A percentile compares a stretch with the other conserved stretches of the same genome.
phyloP scores from a whole-genome alignment of 2,113 vertebrate genomes.

The Esox niger region DNA sequence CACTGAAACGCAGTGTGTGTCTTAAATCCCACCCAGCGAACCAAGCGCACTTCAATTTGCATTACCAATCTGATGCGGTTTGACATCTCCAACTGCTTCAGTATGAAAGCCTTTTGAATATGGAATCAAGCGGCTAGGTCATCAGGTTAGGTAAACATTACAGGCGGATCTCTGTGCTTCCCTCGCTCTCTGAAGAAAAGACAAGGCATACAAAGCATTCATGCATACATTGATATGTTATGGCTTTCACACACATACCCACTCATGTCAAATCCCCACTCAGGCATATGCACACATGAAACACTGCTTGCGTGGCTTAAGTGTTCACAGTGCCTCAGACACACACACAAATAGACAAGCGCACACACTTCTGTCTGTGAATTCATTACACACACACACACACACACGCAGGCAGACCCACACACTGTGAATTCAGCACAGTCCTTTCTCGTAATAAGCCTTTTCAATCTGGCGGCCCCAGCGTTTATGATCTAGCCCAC shows the following conservation, averaged over 20 bases:
- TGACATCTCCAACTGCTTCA: conserved; percentile 51
- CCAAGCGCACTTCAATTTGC: conserved; percentile 14
- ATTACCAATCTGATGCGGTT: conserved; percentile 44
- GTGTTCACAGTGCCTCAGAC: neutral
- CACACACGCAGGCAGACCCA: neutral
- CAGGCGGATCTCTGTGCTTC: conserved; percentile 17
- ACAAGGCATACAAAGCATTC: conserved; percentile 7
- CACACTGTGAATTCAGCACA: conserved; percentile 6
- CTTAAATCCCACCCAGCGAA: conserved; percentile 14
- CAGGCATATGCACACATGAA: neutral
- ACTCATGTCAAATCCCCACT: neutral
- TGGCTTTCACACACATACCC: neutral
- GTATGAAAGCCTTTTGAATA: conserved; percentile 56
- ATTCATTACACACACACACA: neutral
- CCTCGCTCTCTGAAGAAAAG: neutral
- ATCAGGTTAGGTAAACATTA: conserved; percentile 47
- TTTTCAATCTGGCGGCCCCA: neutral
- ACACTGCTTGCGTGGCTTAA: neutral
- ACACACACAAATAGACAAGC: neutral
- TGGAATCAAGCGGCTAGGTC: conserved; percentile 50
- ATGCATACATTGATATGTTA: conserved; percentile 20
- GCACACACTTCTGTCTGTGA: neutral
- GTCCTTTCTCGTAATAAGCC: conserved; percentile 8
- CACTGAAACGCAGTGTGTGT: neutral
- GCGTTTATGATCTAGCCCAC: neutral